Evolutionary conservation across 2,113 vertebrate genomes (phyloP).

Genomic region (Etia nguti): DNA sequence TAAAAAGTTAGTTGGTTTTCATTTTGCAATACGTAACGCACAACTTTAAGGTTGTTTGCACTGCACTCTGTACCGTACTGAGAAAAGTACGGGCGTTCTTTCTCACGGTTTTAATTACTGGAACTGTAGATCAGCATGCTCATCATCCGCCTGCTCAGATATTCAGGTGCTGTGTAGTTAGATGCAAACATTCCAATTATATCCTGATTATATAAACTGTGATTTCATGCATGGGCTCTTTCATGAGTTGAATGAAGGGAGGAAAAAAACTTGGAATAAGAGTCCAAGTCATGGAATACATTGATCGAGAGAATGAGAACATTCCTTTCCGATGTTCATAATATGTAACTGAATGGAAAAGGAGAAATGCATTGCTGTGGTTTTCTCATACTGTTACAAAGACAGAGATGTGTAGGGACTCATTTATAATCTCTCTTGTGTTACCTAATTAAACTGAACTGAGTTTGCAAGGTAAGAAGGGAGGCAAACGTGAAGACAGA

Average conservation of each 20-base stretch:
- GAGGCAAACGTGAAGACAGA: neutral
- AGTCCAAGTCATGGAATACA: neutral
- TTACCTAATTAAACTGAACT: neutral
- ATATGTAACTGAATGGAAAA: neutral
- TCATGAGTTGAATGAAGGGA: neutral
- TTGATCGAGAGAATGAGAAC: neutral
- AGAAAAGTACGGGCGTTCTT: neutral
- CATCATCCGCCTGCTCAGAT: neutral
- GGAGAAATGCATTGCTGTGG: neutral
- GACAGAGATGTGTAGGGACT: neutral
- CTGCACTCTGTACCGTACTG: neutral
- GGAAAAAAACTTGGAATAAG: neutral
- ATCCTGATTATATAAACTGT: neutral
- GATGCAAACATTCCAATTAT: neutral
- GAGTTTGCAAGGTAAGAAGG: neutral
- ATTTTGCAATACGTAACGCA: neutral
- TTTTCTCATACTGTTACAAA: neutral
- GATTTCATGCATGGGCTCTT: neutral
- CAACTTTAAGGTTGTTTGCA: neutral
- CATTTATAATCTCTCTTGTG: neutral
- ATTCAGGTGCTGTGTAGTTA: neutral
- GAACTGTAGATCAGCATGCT: neutral
- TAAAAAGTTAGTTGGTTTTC: neutral
- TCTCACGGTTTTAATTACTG: neutral
- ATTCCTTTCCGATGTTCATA: neutral